Conservation (phyloP, 2,888 invertebrate species). For the Endotricha flammealis region DNA sequence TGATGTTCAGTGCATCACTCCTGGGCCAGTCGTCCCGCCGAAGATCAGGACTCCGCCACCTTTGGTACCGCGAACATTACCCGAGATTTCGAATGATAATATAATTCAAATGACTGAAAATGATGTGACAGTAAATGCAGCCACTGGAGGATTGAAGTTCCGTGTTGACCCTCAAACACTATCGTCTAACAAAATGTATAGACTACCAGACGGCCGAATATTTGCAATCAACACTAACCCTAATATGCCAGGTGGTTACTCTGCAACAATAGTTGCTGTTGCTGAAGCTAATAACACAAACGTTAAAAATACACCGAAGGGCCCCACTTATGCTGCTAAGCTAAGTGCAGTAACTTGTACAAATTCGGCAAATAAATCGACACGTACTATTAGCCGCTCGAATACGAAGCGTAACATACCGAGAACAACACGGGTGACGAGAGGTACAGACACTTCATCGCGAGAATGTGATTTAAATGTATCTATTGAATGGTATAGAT, state of each 20-base stretch:
- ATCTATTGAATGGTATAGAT: conserved; percentile 79
- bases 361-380: conserved; percentile 17
- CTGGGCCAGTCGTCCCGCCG: conserved; percentile 45
- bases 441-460: conserved; percentile 20
- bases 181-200: conserved; percentile 73
- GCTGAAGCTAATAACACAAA: conserved; percentile 45
- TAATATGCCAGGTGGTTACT: conserved; percentile 72
- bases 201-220: conserved; percentile 69
- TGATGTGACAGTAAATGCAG: conserved; percentile 68
- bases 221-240: conserved; percentile 72
- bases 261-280: conserved; percentile 70
- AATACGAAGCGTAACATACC: conserved; percentile 16
- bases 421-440: conserved; percentile 23
- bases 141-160: conserved; percentile 70
- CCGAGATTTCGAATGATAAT: conserved; percentile 50
- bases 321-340: conserved; percentile 59
- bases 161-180: conserved; percentile 71
- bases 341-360: conserved; percentile 41
- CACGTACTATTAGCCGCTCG: conserved; percentile 17
- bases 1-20: conserved; percentile 70
- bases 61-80: conserved; percentile 30
- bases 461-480: conserved; percentile 53
- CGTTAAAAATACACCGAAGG: conserved; percentile 38
- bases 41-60: conserved; percentile 36
- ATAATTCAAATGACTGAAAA: conserved; percentile 74